A percentile compares a stretch with the other conserved stretches of the same genome.
Evolutionary conservation across 2,888 invertebrate genomes (phyloP).

Genomic region (Dastarcus helophoroides): DNA sequence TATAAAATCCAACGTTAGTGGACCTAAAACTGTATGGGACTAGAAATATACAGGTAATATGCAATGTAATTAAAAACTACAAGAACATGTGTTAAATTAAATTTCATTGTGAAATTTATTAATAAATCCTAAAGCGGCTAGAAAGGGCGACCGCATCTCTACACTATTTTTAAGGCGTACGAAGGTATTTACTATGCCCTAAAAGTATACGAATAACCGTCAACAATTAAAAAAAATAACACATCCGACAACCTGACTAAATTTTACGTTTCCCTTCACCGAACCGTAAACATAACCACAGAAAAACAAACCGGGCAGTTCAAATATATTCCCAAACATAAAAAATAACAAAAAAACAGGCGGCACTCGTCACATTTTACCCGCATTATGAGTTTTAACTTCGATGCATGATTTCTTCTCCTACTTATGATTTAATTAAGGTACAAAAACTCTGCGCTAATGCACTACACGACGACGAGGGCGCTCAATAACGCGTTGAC

Average conservation of each 20-base stretch:
- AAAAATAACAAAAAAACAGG: conserved; percentile 16
- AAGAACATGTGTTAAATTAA: no score
- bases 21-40: conserved; percentile 39
- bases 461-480: no score
- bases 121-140: no score
- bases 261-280: not conserved
- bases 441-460: no score
- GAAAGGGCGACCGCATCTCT: no score
- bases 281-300: not conserved
- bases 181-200: no score
- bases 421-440: no score
- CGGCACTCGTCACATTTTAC: conserved; percentile 26
- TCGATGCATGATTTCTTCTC: conserved; percentile 3
- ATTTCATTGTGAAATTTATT: no score
- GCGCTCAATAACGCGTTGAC: no score
- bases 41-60: conserved; percentile 38
- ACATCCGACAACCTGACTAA: not conserved
- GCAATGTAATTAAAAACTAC: no score
- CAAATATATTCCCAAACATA: conserved; percentile 5
- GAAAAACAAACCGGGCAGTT: conserved; percentile 1
- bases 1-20: conserved; percentile 28
- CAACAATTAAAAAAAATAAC: not conserved
- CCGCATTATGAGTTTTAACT: conserved; percentile 4
- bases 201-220: conserved; percentile 26
- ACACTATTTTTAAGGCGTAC: no score